These are phyloP conservation scores for Calameuta filiformis DNA, from an alignment of 2,888 invertebrate genomes.

Conservation along the genomic window DNA sequence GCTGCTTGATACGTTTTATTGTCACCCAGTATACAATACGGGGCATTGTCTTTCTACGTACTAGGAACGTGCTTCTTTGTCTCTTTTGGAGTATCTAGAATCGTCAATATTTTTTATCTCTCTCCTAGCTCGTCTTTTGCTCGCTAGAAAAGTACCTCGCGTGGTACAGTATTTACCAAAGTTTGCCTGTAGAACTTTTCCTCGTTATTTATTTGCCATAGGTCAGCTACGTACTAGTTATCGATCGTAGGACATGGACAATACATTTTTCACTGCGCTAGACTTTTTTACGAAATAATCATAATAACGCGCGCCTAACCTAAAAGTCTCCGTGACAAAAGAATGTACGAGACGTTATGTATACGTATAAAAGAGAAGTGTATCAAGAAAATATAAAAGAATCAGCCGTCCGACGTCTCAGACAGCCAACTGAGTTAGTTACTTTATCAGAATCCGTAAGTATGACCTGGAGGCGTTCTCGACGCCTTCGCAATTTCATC, in stretches of 20 bases:
- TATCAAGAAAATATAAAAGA: not conserved
- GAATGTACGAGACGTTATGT: not conserved
- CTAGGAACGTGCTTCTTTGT: not conserved
- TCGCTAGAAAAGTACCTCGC: not conserved
- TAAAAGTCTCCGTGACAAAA: not conserved
- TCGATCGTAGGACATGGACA: not conserved
- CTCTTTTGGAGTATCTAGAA: not conserved
- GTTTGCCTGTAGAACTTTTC: not conserved
- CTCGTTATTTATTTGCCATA: not conserved
- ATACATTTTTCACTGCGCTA: not conserved
- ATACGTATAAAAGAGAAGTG: no score
- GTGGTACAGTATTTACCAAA: not conserved
- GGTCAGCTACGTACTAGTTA: not conserved
- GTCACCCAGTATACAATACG: not conserved
- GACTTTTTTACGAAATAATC: not conserved
- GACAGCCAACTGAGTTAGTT: not conserved
- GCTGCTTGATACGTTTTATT: not conserved
- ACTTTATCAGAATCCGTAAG: not conserved
- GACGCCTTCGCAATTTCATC: not conserved
- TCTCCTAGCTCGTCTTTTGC: not conserved
- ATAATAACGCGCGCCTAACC: not conserved
- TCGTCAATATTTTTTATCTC: not conserved
- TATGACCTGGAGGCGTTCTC: not conserved
- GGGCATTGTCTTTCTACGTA: not conserved
- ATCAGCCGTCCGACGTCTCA: not conserved